Evolutionary conservation across 2,797 vertebrate genomes (phyloP), one percentile per base, ranked within the genome.

Genomic region (Dendrocincla tyrannina): DNA sequence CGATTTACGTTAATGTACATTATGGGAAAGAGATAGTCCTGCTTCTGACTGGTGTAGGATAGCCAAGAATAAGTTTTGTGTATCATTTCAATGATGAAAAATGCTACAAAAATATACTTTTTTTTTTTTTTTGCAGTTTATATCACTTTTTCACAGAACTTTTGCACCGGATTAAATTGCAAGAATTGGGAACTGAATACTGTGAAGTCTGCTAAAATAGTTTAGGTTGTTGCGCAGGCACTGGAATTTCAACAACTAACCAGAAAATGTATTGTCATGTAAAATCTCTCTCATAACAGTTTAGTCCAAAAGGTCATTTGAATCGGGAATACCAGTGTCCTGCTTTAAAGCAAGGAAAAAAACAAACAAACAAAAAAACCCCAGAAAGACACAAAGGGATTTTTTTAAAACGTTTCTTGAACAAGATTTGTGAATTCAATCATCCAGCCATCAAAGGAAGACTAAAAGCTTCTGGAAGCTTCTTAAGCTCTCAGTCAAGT

Each of bases 401-500:
- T 66, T 89, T 37, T 46, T 8, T n/a, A 49, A 93, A 73, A 27
- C 0, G 0, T 69, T 95, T 62, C 39, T 83, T 73, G 46, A 95
- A 75, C 3, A 62, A 78, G 83, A 88, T 78, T 47, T 94, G 23
- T 95, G 17, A 85, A 85, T 84, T 63, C 59, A 77, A 77, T 52
- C 56, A 14, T 59, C 59, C 44, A 72, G 39, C 28, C 74, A 44
- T 9, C n/a, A 87, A 92, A 66, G 53, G 91, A 75, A 89, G 52
- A 88, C 55, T 80, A 85, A 94, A 80, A 69, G 80, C 73, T 96
- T 89, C 88, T 93, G 55, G 64, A 94, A 95, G 24, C 39, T 82
- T 95, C 85, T 63, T 91, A 83, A 92, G 15, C 39, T 95, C 59
- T 85, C 88, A 85, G 70, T 94, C 74, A 95, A 92, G 60, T 85